phyloP scores from a whole-genome alignment of 2,797 vertebrate species.

The Alca torda region DNA sequence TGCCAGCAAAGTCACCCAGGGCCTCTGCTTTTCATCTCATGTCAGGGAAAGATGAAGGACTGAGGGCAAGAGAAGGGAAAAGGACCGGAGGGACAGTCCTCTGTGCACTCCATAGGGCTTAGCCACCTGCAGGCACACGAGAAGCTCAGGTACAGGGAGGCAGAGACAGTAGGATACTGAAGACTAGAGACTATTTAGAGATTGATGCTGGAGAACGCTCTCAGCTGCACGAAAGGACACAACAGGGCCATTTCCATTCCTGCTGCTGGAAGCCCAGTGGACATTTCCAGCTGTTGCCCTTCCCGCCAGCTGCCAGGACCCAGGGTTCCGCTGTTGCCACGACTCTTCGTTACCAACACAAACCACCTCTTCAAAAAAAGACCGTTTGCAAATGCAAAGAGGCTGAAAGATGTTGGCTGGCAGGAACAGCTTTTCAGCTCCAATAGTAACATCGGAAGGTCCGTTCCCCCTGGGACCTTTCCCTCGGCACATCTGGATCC shows the following conservation, averaged over 20 bases:
- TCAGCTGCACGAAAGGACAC: accelerated
- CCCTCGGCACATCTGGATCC: conserved; percentile 82
- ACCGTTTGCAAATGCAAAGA: background rate
- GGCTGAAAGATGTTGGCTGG: conserved; percentile 43
- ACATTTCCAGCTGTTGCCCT: conserved; percentile 33
- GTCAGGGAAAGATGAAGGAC: background rate
- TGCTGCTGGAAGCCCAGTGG: background rate
- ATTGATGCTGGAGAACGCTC: accelerated
- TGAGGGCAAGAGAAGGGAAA: background rate
- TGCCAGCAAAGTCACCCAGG: background rate
- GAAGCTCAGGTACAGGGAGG: background rate
- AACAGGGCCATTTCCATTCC: background rate
- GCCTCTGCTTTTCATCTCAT: background rate
- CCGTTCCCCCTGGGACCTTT: conserved; percentile 75
- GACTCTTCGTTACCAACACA: conserved; percentile 6
- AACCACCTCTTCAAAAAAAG: background rate
- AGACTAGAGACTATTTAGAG: background rate
- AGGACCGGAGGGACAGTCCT: background rate
- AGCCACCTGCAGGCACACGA: background rate
- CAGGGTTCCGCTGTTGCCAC: conserved; percentile 68
- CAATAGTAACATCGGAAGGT: background rate
- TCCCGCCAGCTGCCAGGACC: background rate
- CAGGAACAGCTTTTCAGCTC: background rate
- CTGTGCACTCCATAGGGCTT: accelerated
- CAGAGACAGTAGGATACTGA: accelerated